Percentiles rank a stretch among this genome's conserved stretches.
Evolutionary conservation across 2,113 vertebrate species (phyloP).

Genomic region (Oryzias woworae): DNA sequence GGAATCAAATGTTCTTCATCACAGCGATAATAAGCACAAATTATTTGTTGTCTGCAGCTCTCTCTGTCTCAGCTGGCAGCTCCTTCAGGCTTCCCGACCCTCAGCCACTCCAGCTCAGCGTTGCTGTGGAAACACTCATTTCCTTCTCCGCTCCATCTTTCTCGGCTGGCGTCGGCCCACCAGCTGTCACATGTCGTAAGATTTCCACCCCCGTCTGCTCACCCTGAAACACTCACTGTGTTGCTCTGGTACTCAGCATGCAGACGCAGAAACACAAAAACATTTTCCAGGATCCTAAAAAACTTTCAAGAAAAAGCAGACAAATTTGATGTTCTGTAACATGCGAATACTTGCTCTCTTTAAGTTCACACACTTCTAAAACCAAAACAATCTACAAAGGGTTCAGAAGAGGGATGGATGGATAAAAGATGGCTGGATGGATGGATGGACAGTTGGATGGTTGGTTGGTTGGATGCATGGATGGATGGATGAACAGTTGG

Average conservation of each 20-base stretch:
- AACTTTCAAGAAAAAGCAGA: too few species aligned
- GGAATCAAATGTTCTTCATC: constrained; percentile 44
- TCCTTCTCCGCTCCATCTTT: constrained; percentile 65
- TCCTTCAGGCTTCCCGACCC: constrained; percentile 69
- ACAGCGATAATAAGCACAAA: constrained; percentile 58
- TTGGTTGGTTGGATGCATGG: too few species aligned
- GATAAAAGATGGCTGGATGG: too few species aligned
- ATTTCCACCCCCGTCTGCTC: constrained; percentile 61
- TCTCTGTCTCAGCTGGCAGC: constrained; percentile 86
- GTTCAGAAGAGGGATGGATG: too few species aligned
- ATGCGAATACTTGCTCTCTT: too few species aligned
- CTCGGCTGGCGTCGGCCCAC: constrained; percentile 73
- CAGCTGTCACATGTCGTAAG: constrained; percentile 80
- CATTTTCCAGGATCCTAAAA: not conserved
- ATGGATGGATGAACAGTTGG: too few species aligned
- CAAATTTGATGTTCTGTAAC: too few species aligned
- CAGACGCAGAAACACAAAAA: constrained; percentile 19
- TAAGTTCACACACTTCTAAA: too few species aligned
- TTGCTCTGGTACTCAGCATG: constrained; percentile 1
- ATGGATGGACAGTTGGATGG: too few species aligned
- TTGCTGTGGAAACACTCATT: constrained; percentile 62
- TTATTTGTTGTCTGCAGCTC: constrained; percentile 78
- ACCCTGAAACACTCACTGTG: constrained; percentile 13
- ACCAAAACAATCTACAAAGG: too few species aligned
- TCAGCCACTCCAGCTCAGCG: constrained; percentile 56